A percentile compares a stretch with the other conserved stretches of the same genome.
Evolutionary conservation across 2,888 invertebrate species (phyloP).

Genomic region (Phengaris arion): DNA sequence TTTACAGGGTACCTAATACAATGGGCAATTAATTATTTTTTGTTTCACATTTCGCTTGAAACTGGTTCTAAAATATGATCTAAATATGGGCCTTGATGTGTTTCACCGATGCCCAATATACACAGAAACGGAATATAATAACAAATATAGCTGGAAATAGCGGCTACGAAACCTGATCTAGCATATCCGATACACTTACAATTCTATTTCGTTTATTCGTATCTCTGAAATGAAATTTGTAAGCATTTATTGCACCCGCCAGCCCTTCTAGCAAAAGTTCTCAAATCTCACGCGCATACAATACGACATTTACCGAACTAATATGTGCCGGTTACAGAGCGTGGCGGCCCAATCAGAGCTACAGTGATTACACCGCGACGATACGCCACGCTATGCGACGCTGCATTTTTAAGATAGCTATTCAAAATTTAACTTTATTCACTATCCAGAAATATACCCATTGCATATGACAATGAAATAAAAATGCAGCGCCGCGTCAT

Average conservation of each 20-base stretch:
- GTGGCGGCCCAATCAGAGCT: too few species aligned
- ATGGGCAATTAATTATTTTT: too few species aligned
- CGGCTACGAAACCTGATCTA: constrained; percentile 1
- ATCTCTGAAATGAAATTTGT: neutral
- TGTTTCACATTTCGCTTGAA: too few species aligned
- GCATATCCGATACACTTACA: constrained; percentile 6
- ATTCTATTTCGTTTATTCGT: constrained; percentile 15
- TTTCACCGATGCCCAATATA: neutral
- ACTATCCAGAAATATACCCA: too few species aligned
- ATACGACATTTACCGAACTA: neutral
- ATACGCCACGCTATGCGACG: too few species aligned
- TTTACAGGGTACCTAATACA: too few species aligned
- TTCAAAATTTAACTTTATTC: too few species aligned
- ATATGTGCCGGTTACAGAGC: too few species aligned
- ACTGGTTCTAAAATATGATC: neutral
- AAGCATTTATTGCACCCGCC: neutral
- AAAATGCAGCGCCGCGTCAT: too few species aligned
- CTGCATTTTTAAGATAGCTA: too few species aligned
- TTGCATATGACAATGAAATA: too few species aligned
- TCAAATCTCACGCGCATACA: neutral
- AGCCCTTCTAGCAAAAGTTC: neutral
- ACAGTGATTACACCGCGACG: too few species aligned
- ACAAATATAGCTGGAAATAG: neutral
- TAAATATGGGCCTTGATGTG: neutral
- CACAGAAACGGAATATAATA: neutral